Percentiles rank a stretch among this genome's conserved stretches.
phyloP scores from a whole-genome alignment of 1,140 invertebrate genomes.

The Heliconius melpomene region DNA sequence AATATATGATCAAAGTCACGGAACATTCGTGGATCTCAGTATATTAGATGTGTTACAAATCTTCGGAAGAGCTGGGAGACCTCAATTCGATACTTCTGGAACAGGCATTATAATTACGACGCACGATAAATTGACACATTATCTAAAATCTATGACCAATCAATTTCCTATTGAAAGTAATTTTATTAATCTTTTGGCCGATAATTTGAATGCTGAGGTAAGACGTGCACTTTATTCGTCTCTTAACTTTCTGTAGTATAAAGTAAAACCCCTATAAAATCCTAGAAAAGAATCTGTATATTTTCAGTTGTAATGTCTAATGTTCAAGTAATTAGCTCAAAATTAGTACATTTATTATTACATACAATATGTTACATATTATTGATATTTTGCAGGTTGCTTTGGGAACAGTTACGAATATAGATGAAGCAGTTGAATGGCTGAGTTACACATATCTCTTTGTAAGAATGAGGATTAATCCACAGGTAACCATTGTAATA shows the following conservation, averaged over 20 bases:
- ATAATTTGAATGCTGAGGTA: slow-evolving; percentile 99
- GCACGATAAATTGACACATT: slow-evolving; percentile 96
- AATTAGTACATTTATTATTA: too few species aligned
- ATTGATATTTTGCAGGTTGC: slow-evolving; percentile 83
- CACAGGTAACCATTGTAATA: slow-evolving; percentile 82
- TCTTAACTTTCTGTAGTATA: background rate
- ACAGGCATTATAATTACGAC: slow-evolving; percentile 98
- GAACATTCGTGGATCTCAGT: slow-evolving; percentile 96
- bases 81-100: slow-evolving; percentile 95
- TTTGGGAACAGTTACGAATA: slow-evolving; percentile 96
- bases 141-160: slow-evolving; percentile 96
- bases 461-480: slow-evolving; percentile 96
- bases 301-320: too few species aligned
- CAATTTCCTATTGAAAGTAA: slow-evolving; percentile 99
- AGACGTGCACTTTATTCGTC: slow-evolving; percentile 13
- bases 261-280: too few species aligned
- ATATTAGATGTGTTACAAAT: slow-evolving; percentile 99
- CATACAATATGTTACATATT: too few species aligned
- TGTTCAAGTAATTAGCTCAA: too few species aligned
- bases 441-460: slow-evolving; percentile 98
- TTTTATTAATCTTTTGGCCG: slow-evolving; percentile 94
- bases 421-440: slow-evolving; percentile 98
- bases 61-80: slow-evolving; percentile 98
- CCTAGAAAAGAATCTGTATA: too few species aligned
- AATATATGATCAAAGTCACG: slow-evolving; percentile 98